Evolutionary conservation across 2,113 vertebrate genomes (phyloP), one percentile per base, ranked within the genome.

Genomic region (Lasiurus cinereus): DNA sequence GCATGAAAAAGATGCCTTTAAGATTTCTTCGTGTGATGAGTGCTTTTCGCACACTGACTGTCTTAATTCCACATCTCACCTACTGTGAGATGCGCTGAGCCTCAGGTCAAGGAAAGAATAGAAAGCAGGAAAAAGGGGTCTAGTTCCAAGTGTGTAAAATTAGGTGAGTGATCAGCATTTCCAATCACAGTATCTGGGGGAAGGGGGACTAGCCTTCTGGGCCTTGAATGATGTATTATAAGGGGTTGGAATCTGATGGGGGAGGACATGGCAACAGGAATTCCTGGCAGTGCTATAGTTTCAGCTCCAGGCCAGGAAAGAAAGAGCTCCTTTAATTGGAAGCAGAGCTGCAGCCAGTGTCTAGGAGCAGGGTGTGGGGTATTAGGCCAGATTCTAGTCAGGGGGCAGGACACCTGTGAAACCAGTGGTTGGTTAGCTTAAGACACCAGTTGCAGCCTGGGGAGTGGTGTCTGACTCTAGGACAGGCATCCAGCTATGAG

Each of bases 171-270:
- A 85, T 31, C 50, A 69, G 31, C 24, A 77, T 74, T 94, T 39
- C 18, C 39, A 82, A 22, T 83, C 56, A 52, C 11, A 78, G 3
- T 74, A 64, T 64, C 8, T 15, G 29, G n/a, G 27, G 16, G 13
- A 46, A 69, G 46, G 22, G 6, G 15, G 46, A 78, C 14, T 85
- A 22, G 5, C 18, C 27, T 86, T 86, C 48, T 93, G 29, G 73
- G 36, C 22, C 50, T 87, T 24, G 19, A 85, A 64, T 78, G 54
- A 92, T 82, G 95, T 85, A 31, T 95, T 85, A 22, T 62, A 69
- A 76, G 82, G 21, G 8, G 0, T 43, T 83, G 19, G n/a, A 90
- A 70, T 54, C 31, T 74, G 6, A 18, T 48, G 59, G 4, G 4
- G 48, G 43, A 88, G 64, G 6, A 43, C 48, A 86, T n/a, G 33